Percentiles rank a stretch among this genome's conserved stretches.
Conservation (phyloP, 2,888 invertebrate genomes). For the Melinaea menophilus region DNA sequence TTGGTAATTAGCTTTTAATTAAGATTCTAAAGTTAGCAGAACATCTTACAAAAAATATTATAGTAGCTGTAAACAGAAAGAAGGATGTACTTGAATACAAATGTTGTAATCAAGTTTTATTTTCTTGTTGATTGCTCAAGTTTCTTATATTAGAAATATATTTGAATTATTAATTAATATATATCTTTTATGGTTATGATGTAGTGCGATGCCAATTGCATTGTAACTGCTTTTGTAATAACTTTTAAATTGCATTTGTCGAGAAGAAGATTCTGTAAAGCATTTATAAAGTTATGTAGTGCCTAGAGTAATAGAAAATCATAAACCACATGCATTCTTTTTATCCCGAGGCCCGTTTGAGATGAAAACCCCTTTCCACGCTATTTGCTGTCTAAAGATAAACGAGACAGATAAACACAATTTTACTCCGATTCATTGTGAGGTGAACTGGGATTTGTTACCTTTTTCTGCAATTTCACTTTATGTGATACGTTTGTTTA, state of each 20-base stretch:
- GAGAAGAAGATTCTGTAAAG: neutral
- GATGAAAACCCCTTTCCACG: slow-evolving; percentile 17
- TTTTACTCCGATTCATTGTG: slow-evolving; percentile 12
- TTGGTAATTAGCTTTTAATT: no score
- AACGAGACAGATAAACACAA: slow-evolving; percentile 18
- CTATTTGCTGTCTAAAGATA: slow-evolving; percentile 19
- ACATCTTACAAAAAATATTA: neutral
- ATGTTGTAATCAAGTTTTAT: no score
- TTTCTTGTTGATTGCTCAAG: no score
- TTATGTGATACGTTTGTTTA: slow-evolving; percentile 7
- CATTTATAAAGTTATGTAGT: slow-evolving; percentile 10
- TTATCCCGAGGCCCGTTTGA: slow-evolving; percentile 22
- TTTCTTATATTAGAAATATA: no score
- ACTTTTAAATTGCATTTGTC: neutral
- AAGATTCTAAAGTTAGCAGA: no score
- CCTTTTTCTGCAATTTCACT: slow-evolving; percentile 7
- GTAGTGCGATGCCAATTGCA: no score
- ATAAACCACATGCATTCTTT: slow-evolving; percentile 19
- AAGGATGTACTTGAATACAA: no score
- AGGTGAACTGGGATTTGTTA: slow-evolving; percentile 12
- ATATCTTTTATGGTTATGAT: no score
- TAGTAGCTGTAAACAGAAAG: neutral
- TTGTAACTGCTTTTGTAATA: neutral
- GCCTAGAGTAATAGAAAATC: slow-evolving; percentile 19
- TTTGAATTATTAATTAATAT: no score